A percentile compares a stretch with the other conserved stretches of the same genome.
These are phyloP conservation scores for Gymnoscopelus braueri DNA, from an alignment of 2,797 vertebrate species.

Conservation along the genomic window DNA sequence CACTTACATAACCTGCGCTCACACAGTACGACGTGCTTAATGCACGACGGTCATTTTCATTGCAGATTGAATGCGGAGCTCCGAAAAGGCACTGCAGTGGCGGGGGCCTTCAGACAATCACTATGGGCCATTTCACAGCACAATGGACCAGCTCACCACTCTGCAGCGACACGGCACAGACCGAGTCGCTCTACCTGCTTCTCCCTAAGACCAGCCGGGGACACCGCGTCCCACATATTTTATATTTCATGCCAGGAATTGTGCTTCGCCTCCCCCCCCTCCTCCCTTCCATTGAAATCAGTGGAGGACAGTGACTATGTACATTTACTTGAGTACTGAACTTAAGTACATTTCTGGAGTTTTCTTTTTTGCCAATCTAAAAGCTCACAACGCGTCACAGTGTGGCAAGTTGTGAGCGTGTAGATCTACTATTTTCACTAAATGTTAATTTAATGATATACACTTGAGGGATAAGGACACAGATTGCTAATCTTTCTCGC, in stretches of 20 bases:
- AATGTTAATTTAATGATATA: too few relatives aligned
- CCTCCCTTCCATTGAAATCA: constrained; percentile 25
- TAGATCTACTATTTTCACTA: too few relatives aligned
- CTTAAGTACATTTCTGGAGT: too few relatives aligned
- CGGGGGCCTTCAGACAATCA: constrained; percentile 20
- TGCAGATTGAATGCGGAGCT: constrained; percentile 10
- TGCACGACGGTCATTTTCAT: background rate
- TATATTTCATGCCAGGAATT: constrained; percentile 31
- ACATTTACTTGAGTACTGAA: too few relatives aligned
- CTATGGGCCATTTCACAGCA: constrained; percentile 30
- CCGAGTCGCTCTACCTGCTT: constrained; percentile 26
- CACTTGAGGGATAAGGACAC: constrained; percentile 48
- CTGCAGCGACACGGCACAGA: constrained; percentile 52
- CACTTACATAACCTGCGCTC: too few relatives aligned
- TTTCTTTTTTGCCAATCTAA: too few relatives aligned
- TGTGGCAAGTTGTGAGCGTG: too few relatives aligned
- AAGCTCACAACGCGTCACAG: too few relatives aligned
- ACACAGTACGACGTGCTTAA: too few relatives aligned
- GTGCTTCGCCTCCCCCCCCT: constrained; percentile 14
- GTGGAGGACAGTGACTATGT: too few relatives aligned
- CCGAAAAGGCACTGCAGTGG: constrained; percentile 1
- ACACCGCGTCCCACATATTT: constrained; percentile 62
- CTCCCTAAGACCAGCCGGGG: constrained; percentile 50
- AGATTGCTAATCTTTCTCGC: constrained; percentile 60
- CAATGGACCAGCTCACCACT: constrained; percentile 49